These are phyloP conservation scores for Agrilus mali DNA, from an alignment of 2,888 invertebrate species.

Conservation along the genomic window DNA sequence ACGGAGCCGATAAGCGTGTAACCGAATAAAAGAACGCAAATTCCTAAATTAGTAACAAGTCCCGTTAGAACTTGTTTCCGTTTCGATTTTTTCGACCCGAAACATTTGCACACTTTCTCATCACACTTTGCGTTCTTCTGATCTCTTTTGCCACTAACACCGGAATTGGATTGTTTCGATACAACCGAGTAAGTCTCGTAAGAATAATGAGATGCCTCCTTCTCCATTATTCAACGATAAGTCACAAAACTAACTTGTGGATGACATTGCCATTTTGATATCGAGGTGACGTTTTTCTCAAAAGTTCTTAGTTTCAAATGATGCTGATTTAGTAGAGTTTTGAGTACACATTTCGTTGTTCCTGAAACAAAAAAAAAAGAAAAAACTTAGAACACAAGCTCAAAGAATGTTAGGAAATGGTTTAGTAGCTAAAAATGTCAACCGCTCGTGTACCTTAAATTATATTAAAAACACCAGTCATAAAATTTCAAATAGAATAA, in stretches of 20 bases:
- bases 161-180: conserved; percentile 21
- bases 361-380: not conserved
- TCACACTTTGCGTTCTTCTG: conserved; percentile 33
- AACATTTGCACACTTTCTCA: conserved; percentile 25
- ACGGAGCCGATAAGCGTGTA: conserved; percentile 66
- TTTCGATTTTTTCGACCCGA: conserved; percentile 26
- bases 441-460: too few species aligned
- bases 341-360: not conserved
- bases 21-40: conserved; percentile 67
- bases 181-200: conserved; percentile 34
- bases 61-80: conserved; percentile 53
- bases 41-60: conserved; percentile 67
- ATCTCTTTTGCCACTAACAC: conserved; percentile 26
- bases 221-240: conserved; percentile 22
- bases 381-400: too few species aligned
- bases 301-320: too few species aligned
- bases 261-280: not conserved
- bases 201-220: conserved; percentile 28
- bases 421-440: too few species aligned
- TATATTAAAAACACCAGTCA: too few species aligned
- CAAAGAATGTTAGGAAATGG: too few species aligned
- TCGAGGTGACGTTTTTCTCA: too few species aligned
- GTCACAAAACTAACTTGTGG: not conserved
- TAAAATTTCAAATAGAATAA: too few species aligned
- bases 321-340: not conserved